These are phyloP conservation scores for Hylaea fasciaria DNA, from an alignment of 2,888 invertebrate genomes.

Conservation along the genomic window DNA sequence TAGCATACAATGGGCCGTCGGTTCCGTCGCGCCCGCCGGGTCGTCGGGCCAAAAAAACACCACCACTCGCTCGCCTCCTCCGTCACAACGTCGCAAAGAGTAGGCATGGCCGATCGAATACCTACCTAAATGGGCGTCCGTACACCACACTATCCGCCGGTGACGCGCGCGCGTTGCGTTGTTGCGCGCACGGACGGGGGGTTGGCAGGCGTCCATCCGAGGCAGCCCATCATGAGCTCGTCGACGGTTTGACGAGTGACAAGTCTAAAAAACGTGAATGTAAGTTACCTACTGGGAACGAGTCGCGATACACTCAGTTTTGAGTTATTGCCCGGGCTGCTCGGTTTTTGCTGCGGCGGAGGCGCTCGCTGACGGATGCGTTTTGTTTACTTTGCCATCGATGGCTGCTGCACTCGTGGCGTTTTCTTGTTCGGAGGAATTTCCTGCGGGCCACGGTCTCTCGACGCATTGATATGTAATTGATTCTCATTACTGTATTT, in stretches of 20 bases:
- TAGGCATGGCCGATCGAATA: constrained; percentile 35
- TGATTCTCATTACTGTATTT: constrained; percentile 40
- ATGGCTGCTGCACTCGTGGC: constrained; percentile 41
- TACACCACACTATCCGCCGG: constrained; percentile 32
- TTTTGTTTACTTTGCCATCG: constrained; percentile 67
- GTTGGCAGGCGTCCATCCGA: constrained; percentile 81
- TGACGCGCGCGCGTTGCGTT: constrained; percentile 38
- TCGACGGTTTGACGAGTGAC: constrained; percentile 82
- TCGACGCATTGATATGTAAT: constrained; percentile 35
- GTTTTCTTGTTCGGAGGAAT: constrained; percentile 48
- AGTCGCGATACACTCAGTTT: constrained; percentile 67
- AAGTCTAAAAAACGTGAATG: constrained; percentile 78
- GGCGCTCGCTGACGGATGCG: constrained; percentile 58
- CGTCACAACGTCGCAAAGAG: constrained; percentile 26
- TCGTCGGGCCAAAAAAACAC: constrained; percentile 83
- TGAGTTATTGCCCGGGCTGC: constrained; percentile 72
- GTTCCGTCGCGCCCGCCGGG: constrained; percentile 82
- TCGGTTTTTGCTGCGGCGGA: constrained; percentile 53
- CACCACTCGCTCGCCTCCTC: constrained; percentile 62
- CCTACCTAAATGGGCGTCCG: constrained; percentile 40
- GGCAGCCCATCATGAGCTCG: constrained; percentile 80
- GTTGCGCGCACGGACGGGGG: constrained; percentile 49
- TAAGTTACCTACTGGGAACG: constrained; percentile 71
- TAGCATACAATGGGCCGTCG: constrained; percentile 83
- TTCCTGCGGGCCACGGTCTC: constrained; percentile 12